These are phyloP conservation scores for Ovibos moschatus DNA, from an alignment of 2,113 vertebrate genomes.

Conservation along the genomic window DNA sequence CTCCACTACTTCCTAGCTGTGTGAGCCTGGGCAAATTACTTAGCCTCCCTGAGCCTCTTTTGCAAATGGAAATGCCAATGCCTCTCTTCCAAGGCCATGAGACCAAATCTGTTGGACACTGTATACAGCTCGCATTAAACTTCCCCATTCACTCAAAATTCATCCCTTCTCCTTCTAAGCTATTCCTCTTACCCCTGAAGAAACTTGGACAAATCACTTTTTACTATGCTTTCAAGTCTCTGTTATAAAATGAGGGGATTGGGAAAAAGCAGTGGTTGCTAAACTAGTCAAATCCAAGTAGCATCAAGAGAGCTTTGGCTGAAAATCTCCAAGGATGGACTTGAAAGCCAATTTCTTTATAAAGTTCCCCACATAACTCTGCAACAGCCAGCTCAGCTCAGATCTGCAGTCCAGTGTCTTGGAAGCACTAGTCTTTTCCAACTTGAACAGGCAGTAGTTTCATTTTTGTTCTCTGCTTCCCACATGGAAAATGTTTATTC, in stretches of 20 bases:
- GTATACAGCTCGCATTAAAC: background rate
- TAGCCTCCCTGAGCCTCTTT: background rate
- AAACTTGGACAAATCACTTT: background rate
- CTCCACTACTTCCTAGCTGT: background rate
- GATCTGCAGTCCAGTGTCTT: background rate
- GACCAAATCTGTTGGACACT: background rate
- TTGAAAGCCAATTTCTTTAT: background rate
- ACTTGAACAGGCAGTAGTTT: constrained; percentile 11
- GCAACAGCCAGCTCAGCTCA: background rate
- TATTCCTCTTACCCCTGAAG: background rate
- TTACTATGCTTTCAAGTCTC: background rate
- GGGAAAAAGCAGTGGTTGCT: background rate
- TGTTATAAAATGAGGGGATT: background rate
- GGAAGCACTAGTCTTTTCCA: constrained; percentile 35
- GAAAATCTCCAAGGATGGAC: background rate
- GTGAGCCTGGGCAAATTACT: background rate
- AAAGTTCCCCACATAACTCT: constrained; percentile 30
- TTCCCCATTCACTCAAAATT: background rate
- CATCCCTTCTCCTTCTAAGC: background rate
- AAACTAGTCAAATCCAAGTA: background rate
- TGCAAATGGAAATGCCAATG: background rate
- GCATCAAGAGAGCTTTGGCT: background rate
- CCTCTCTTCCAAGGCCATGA: background rate
- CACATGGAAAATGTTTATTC: constrained; percentile 53
- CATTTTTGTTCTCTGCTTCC: constrained; percentile 23